Base-by-base conservation (phyloP, 2,797 vertebrate species). In the Esox masquinongy region DNA sequence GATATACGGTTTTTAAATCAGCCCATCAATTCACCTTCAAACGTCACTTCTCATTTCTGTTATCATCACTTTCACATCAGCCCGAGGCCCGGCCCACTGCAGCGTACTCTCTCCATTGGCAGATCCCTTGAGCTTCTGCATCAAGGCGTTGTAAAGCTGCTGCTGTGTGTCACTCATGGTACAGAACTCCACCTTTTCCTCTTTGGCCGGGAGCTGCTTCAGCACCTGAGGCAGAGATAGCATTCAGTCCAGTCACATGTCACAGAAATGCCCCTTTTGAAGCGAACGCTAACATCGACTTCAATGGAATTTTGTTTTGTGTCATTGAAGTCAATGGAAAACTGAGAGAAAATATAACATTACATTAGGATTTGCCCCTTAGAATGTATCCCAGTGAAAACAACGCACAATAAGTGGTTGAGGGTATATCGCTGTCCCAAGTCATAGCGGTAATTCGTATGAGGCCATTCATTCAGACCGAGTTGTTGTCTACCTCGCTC, bases 181-280 rank as follows among this genome's bases (percentile, higher is more conserved):
- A 83, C 95, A 96, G 68, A 94, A 82, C 43, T 96, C 92, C 75
- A 94, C 81, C 24, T 85, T 80, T 79, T 96, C 95, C 84, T 94
- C 94, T 84, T 97, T 97, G 26, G 93, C 92, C 78, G 95, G 96
- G 47, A 97, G 91, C 19, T 96, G 95, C 74, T 96, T 94, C 71
- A 96, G 92, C 63, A 97, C 88, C 88, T 89, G 82, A 11, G 2
- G 29, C 34, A 63, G 31, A 49, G 12, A 51, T 3, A 43, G 1
- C 5, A 43, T 6, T 43, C 39, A 6, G 39, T 6, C 39, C 39
- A 43, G 39, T 43, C 39, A 43, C 39, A 9, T 43, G 39, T 6
- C 39, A 43, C 9, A 4, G 39, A 43, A 43, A 43, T 6, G 39
- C 1, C 39, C n/a, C 29, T 31, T 31, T 31, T 31, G 1, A 31